Conservation (phyloP, 2,113 vertebrate species). For the Emberiza fucata region DNA sequence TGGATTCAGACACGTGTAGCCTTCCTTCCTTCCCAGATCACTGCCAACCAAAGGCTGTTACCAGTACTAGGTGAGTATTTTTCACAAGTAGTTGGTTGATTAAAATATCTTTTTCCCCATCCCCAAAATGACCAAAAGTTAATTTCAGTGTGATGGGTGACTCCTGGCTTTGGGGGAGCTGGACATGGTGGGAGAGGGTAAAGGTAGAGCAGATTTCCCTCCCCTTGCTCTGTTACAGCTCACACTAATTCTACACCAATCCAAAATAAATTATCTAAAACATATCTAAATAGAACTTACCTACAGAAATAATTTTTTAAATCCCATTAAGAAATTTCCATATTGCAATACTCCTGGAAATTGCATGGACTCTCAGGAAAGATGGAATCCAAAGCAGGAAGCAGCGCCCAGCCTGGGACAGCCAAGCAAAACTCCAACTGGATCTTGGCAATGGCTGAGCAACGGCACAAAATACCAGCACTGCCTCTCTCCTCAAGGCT, state of each 20-base stretch:
- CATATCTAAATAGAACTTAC: not conserved
- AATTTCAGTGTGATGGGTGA: not conserved
- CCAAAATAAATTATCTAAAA: not conserved
- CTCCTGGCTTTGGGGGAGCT: not conserved
- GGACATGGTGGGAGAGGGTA: rapidly evolving
- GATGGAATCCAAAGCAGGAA: not conserved
- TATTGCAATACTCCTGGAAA: not conserved
- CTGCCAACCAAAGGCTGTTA: not conserved
- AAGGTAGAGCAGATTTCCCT: not conserved
- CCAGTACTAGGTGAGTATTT: not conserved
- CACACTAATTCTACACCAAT: not conserved
- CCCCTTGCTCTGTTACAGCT: not conserved
- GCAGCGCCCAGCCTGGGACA: not conserved
- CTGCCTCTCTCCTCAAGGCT: not conserved
- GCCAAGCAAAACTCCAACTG: not conserved
- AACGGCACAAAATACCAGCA: rapidly evolving
- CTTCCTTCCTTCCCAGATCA: not conserved
- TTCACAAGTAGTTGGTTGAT: not conserved
- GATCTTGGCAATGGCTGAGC: not conserved
- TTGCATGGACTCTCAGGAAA: not conserved
- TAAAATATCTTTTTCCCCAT: not conserved
- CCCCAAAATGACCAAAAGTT: not conserved
- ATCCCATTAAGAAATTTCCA: not conserved
- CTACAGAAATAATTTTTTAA: not conserved
- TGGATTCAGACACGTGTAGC: not conserved